Percentiles rank a stretch among this genome's conserved stretches.
These are phyloP conservation scores for Dasyornis broadbenti DNA, from an alignment of 2,113 vertebrate genomes.

Conservation along the genomic window DNA sequence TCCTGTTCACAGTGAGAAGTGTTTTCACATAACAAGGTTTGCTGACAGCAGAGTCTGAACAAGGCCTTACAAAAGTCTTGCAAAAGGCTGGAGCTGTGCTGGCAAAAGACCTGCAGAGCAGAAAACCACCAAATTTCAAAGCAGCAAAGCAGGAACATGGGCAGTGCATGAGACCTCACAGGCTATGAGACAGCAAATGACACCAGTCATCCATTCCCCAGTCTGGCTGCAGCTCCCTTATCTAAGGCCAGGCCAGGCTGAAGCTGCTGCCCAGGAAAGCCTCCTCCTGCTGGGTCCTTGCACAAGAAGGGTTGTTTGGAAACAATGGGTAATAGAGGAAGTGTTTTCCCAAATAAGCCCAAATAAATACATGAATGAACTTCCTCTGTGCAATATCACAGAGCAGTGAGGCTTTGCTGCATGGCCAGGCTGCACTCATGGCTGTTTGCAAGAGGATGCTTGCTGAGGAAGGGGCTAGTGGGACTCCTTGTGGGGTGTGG, in stretches of 20 bases:
- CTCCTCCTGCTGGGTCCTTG: not conserved
- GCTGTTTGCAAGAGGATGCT: not conserved
- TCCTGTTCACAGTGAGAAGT: not conserved
- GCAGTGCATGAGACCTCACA: not conserved
- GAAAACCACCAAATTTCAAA: not conserved
- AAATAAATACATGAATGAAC: not conserved
- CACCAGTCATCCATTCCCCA: not conserved
- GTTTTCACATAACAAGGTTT: not conserved
- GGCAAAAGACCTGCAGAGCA: not conserved
- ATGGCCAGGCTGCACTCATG: accelerated
- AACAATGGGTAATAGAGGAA: not conserved
- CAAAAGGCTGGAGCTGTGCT: not conserved
- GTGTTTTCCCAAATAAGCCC: not conserved
- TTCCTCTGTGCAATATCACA: not conserved
- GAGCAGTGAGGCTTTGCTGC: not conserved
- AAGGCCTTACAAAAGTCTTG: not conserved
- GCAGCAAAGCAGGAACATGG: not conserved
- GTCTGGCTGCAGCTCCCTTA: not conserved
- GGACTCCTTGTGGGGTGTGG: not conserved
- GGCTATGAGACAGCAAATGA: not conserved
- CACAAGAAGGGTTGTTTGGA: not conserved
- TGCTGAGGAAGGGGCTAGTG: not conserved
- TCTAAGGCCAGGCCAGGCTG: not conserved
- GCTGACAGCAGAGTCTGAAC: not conserved
- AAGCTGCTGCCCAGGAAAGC: not conserved